Conservation (phyloP, 2,797 vertebrate species). For the Momotus momota region DNA sequence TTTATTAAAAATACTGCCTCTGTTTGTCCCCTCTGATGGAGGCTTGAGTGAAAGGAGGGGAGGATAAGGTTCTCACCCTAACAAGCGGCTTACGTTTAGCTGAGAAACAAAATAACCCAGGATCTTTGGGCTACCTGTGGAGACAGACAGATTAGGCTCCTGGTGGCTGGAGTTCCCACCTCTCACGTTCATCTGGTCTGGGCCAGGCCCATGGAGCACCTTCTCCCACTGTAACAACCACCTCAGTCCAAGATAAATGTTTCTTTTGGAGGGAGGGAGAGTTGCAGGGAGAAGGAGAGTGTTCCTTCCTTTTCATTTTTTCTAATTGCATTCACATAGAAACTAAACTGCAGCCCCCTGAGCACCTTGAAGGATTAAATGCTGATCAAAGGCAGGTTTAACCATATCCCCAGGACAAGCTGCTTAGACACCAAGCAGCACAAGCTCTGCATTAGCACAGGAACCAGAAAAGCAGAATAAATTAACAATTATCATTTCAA, state of each 20-base stretch:
- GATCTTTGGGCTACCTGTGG: background rate
- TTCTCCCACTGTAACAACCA: background rate
- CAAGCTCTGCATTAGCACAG: conserved; percentile 65
- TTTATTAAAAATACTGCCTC: conserved; percentile 39
- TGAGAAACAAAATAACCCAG: background rate
- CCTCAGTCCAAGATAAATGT: background rate
- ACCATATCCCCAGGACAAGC: conserved; percentile 82
- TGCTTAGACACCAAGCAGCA: conserved; percentile 79
- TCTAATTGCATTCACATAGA: conserved; percentile 72
- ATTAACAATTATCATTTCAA: conserved; percentile 75
- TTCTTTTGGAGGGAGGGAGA: background rate
- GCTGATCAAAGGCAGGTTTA: conserved; percentile 87
- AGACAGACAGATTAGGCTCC: background rate
- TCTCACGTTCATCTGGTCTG: background rate
- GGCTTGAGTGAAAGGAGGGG: background rate
- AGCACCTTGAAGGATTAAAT: conserved; percentile 82
- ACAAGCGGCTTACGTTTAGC: conserved; percentile 16
- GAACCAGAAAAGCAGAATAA: conserved; percentile 73
- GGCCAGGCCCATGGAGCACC: background rate
- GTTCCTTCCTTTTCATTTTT: conserved; percentile 45
- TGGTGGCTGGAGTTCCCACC: background rate
- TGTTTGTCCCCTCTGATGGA: background rate
- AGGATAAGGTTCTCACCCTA: background rate
- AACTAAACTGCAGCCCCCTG: conserved; percentile 72
- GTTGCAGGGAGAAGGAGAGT: background rate